Base-by-base conservation (phyloP, 2,797 vertebrate genomes). In the Scolopax bukidnonensis region DNA sequence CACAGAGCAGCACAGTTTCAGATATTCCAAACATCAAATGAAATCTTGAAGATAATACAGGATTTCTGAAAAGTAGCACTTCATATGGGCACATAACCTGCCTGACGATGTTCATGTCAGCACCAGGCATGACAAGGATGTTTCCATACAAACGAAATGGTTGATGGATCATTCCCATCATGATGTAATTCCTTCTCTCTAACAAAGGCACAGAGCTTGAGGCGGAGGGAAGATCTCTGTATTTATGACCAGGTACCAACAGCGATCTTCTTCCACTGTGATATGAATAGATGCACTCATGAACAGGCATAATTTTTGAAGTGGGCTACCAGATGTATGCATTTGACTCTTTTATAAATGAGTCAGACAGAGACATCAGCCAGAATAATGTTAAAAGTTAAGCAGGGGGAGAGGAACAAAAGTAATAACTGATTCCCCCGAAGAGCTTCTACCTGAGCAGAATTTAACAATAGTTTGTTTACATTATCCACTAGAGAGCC, bases 81-180 rank as follows among this genome's bases (percentile, higher is more conserved):
- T 88, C 15, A 4, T 48, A 50, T 16, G 8, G 41, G 9, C 50
- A 38, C n/a, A 45, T 15, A 79, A 16, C 10, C 28, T 61, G 14
- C 19, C 30, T 76, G 38, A 41, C 1, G 11, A 41, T n/a, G 36
- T 11, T 63, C 16, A 27, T 27, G 24, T 43, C 33, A 80, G 15
- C 16, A 56, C 10, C 3, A 41, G 28, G 12, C 36, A 24, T 15
- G 15, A 33, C 0, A 0, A 15, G 20, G 9, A 18, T 56, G 14
- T 30, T 70, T 28, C 25, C 19, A 27, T 41, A 21, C 3, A 77
- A 77, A 7, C 19, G 33, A 84, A 74, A 10, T 5, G 3, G 4
- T 14, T 78, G 13, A 36, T 2, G 3, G 7, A 12, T 61, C 17
- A 40, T 78, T 81, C 7, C 15, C 13, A 75, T 36, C 36, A 36